Base-by-base conservation (phyloP, 2,797 vertebrate species). In the Microctenopoma steveboyesi region DNA sequence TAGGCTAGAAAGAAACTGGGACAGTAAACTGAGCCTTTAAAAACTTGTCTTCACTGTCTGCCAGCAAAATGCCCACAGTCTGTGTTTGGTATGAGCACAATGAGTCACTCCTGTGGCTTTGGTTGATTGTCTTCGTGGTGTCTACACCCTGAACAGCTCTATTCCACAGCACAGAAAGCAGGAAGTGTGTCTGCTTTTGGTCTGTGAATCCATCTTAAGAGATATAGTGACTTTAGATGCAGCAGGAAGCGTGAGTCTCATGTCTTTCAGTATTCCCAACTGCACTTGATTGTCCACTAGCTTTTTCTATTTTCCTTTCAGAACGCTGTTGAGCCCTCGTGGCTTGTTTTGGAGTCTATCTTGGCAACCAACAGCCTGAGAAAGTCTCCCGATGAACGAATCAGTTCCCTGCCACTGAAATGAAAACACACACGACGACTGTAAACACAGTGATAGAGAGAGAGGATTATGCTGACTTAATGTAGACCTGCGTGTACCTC, bases 311-410 rank as follows among this genome's bases (percentile, higher is more conserved):
- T 0, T 35, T 6, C 30, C 49, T 58, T 72, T 92, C 90, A 94
- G 81, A 89, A 91, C 28, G 86, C 85, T 16, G 90, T 40, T 5
- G 83, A 81, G 59, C 48, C 62, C 60, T 60, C 72, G 73, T 33
- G 15, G 52, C 55, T 69, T 5, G 50, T 14, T 49, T 80, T 80
- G 1, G 75, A 45, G 25, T 93, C 89, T 1, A 87, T 92, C 72
- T 92, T 93, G 50, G 93, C 93, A 60, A 95, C 92, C 64, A 95
- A 90, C 48, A 95, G 72, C 45, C 77, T 74, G 2, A 95, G 93
- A 0, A 57, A 74, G 72, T 95, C 88, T 50, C 92, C 92, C 1
- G 93, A 87, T 0, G 89, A 89, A n/a, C 92, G 88, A 51, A 95
- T 94, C 64, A 94, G 84, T 56, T 95, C 93, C 51, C 93, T 82